Percentiles rank a stretch among this genome's conserved stretches.
These are phyloP conservation scores for Cyrtonyx montezumae DNA, from an alignment of 2,113 vertebrate genomes.

Conservation along the genomic window DNA sequence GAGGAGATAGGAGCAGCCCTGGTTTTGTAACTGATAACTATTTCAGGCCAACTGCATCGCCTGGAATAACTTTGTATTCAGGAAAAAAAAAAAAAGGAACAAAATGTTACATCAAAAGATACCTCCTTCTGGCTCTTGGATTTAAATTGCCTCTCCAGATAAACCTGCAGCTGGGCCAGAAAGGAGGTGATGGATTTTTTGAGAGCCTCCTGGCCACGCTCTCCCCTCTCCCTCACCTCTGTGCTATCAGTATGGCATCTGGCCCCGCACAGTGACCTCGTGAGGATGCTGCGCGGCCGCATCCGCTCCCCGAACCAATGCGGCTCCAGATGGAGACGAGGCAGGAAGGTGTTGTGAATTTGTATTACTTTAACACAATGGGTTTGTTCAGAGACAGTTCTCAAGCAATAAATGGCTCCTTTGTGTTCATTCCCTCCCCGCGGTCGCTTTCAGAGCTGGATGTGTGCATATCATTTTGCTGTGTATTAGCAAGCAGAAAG, in stretches of 20 bases:
- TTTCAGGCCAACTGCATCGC: slow-evolving; percentile 53
- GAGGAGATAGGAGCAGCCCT: slow-evolving; percentile 11
- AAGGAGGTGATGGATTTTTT: slow-evolving; percentile 46
- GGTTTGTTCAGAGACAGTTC: slow-evolving; percentile 73
- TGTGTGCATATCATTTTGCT: slow-evolving; percentile 45
- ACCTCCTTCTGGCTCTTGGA: slow-evolving; percentile 45
- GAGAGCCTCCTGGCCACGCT: neutral
- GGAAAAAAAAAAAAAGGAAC: slow-evolving; percentile 63
- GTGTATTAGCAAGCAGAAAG: slow-evolving; percentile 26
- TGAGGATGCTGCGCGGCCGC: neutral
- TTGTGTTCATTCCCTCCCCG: slow-evolving; percentile 46
- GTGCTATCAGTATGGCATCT: neutral
- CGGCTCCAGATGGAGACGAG: slow-evolving; percentile 48
- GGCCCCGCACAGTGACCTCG: neutral
- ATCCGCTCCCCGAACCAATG: neutral
- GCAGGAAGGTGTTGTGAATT: slow-evolving; percentile 68
- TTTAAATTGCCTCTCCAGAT: slow-evolving; percentile 45
- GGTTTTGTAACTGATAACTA: slow-evolving; percentile 64
- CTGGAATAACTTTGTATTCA: slow-evolving; percentile 69
- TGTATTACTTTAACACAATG: slow-evolving; percentile 71
- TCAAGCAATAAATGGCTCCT: slow-evolving; percentile 62
- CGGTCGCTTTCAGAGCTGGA: slow-evolving; percentile 7
- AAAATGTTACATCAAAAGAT: slow-evolving; percentile 68
- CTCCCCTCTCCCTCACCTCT: neutral
- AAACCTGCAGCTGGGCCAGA: slow-evolving; percentile 26